A percentile compares a stretch with the other conserved stretches of the same genome.
Evolutionary conservation across 2,113 vertebrate genomes (phyloP).

Genomic region (Calonectris borealis): DNA sequence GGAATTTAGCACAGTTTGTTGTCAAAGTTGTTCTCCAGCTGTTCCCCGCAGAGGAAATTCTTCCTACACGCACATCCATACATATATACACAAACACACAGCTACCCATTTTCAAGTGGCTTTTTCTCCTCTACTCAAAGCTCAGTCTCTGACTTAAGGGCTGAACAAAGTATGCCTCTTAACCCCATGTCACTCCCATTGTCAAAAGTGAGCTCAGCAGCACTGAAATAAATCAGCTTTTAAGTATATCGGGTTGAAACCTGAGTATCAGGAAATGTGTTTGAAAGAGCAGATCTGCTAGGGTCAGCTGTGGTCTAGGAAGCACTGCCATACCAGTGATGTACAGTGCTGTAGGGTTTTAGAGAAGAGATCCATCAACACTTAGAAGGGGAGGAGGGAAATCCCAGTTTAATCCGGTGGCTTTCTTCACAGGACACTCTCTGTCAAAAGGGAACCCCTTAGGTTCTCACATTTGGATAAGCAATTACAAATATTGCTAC

Average conservation of each 20-base stretch:
- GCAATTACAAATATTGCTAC: background rate
- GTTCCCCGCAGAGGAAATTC: background rate
- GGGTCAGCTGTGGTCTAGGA: background rate
- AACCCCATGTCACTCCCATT: background rate
- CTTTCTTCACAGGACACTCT: background rate
- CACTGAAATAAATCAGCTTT: background rate
- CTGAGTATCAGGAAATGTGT: background rate
- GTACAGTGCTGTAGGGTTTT: background rate
- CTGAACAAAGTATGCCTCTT: background rate
- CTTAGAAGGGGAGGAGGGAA: background rate
- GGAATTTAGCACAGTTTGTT: background rate
- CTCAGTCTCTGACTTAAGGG: background rate
- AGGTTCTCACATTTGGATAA: background rate
- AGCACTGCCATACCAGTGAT: background rate
- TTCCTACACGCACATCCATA: background rate
- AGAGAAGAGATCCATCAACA: background rate
- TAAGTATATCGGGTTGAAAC: background rate
- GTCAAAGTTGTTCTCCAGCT: background rate
- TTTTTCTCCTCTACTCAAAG: background rate
- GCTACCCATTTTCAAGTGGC: background rate
- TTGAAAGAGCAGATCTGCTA: background rate
- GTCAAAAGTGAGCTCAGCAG: background rate
- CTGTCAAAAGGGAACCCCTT: background rate
- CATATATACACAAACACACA: background rate
- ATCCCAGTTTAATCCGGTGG: background rate